These are phyloP conservation scores for Agriopis aurantiaria DNA, from an alignment of 2,888 invertebrate genomes.

Conservation along the genomic window DNA sequence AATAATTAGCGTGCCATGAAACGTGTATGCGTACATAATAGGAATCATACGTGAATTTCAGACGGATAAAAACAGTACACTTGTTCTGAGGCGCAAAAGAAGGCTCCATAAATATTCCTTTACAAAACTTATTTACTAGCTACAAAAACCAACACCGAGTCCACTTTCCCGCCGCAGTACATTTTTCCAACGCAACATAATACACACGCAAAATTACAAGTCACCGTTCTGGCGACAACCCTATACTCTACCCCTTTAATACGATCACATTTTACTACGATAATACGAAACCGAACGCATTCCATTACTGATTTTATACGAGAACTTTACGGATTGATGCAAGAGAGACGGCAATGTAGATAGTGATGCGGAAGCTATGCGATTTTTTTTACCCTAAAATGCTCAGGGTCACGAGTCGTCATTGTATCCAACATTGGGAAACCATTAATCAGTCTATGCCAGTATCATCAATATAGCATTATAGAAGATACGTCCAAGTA, in stretches of 20 bases:
- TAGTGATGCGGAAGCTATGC: slow-evolving; percentile 9
- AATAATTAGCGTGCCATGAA: too few relatives aligned
- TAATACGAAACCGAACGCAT: slow-evolving; percentile 7
- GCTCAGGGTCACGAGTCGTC: slow-evolving; percentile 63
- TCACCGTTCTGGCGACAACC: slow-evolving; percentile 83
- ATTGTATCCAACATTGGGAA: slow-evolving; percentile 77
- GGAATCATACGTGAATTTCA: neutral
- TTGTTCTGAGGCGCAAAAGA: neutral
- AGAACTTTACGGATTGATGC: rapidly evolving
- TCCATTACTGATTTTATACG: slow-evolving; percentile 48
- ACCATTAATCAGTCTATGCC: slow-evolving; percentile 85
- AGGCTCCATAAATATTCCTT: slow-evolving; percentile 11
- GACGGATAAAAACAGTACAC: neutral
- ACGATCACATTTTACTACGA: slow-evolving; percentile 28
- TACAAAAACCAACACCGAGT: slow-evolving; percentile 58
- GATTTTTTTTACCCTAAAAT: slow-evolving; percentile 56
- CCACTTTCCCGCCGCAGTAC: slow-evolving; percentile 54
- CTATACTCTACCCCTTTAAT: slow-evolving; percentile 65
- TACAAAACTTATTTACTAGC: slow-evolving; percentile 31
- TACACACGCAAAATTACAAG: slow-evolving; percentile 76
- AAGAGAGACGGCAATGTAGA: slow-evolving; percentile 56
- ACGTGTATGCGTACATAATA: neutral
- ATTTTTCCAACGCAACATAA: slow-evolving; percentile 61
- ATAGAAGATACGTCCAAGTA: slow-evolving; percentile 81
- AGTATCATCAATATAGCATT: slow-evolving; percentile 85